Evolutionary conservation across 2,888 invertebrate genomes (phyloP).

Genomic region (Altica lythri): DNA sequence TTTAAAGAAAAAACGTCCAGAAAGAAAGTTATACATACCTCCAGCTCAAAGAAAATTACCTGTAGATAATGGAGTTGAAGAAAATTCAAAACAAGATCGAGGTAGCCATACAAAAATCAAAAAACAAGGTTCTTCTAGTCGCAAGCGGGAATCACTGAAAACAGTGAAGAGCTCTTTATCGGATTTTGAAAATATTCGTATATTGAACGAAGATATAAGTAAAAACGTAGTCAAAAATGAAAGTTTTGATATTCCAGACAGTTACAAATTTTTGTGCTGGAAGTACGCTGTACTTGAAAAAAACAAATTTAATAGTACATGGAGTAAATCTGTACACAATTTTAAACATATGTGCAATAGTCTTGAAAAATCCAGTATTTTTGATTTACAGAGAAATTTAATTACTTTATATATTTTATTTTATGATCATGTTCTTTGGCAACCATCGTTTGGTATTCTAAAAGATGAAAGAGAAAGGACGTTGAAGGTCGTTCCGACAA

Average conservation of each 20-base stretch:
- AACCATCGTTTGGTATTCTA: slow-evolving; percentile 28
- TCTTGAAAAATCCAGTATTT: slow-evolving; percentile 9
- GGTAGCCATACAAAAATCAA: slow-evolving; percentile 21
- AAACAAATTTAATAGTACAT: not conserved
- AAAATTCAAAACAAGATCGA: slow-evolving; percentile 22
- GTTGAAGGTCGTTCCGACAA: slow-evolving; percentile 24
- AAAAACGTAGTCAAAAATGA: not conserved
- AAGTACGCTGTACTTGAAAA: slow-evolving; percentile 24
- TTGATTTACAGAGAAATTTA: slow-evolving; percentile 11
- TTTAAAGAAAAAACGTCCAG: slow-evolving; percentile 48
- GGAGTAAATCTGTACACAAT: not conserved
- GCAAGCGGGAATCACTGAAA: slow-evolving; percentile 13
- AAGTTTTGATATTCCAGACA: not conserved
- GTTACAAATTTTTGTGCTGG: slow-evolving; percentile 23
- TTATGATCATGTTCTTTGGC: slow-evolving; percentile 31
- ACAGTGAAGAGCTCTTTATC: slow-evolving; percentile 2
- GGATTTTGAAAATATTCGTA: slow-evolving; percentile 6
- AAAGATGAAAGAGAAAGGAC: slow-evolving; percentile 27
- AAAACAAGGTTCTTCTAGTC: slow-evolving; percentile 5
- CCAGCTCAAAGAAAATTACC: slow-evolving; percentile 50
- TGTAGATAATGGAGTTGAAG: slow-evolving; percentile 25
- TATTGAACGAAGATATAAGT: slow-evolving; percentile 1
- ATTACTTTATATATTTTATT: slow-evolving; percentile 28
- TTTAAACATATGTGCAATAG: slow-evolving; percentile 10
- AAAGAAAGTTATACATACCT: slow-evolving; percentile 54